Conservation (phyloP, 2,888 invertebrate species). For the Sinohyriopsis cumingii region DNA sequence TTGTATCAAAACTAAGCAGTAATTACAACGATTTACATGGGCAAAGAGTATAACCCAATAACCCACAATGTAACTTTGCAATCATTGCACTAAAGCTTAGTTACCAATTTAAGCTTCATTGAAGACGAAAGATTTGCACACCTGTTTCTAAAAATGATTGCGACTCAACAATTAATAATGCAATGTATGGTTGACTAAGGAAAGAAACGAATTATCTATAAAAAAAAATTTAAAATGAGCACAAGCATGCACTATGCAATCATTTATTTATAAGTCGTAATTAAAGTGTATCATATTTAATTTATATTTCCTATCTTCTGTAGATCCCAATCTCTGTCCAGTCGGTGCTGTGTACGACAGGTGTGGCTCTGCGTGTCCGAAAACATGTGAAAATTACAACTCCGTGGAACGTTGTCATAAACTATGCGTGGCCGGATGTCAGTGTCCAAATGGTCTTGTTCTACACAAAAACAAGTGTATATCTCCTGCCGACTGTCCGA, state of each 20-base stretch:
- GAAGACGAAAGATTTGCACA: too few species aligned
- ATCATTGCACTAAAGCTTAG: too few species aligned
- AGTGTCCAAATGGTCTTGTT: slow-evolving; percentile 51
- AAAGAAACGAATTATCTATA: too few species aligned
- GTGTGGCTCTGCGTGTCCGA: slow-evolving; percentile 60
- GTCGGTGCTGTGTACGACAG: slow-evolving; percentile 49
- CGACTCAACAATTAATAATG: too few species aligned
- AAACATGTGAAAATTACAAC: slow-evolving; percentile 54
- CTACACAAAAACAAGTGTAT: slow-evolving; percentile 58
- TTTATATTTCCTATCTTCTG: background rate
- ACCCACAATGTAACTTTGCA: too few species aligned
- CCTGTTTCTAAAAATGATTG: too few species aligned
- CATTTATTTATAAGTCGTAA: background rate
- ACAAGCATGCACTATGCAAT: background rate
- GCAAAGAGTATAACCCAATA: too few species aligned
- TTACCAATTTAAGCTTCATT: too few species aligned
- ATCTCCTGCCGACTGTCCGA: slow-evolving; percentile 46
- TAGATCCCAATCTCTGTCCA: slow-evolving; percentile 39
- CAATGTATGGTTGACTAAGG: too few species aligned
- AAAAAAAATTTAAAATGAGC: too few species aligned
- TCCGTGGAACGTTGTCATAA: slow-evolving; percentile 47
- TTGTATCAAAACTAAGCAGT: too few species aligned
- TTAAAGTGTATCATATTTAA: background rate
- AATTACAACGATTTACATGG: too few species aligned
- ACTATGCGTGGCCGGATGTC: slow-evolving; percentile 56